Conservation (phyloP, 23 tunicate species). For the Phallusia fumigata region DNA sequence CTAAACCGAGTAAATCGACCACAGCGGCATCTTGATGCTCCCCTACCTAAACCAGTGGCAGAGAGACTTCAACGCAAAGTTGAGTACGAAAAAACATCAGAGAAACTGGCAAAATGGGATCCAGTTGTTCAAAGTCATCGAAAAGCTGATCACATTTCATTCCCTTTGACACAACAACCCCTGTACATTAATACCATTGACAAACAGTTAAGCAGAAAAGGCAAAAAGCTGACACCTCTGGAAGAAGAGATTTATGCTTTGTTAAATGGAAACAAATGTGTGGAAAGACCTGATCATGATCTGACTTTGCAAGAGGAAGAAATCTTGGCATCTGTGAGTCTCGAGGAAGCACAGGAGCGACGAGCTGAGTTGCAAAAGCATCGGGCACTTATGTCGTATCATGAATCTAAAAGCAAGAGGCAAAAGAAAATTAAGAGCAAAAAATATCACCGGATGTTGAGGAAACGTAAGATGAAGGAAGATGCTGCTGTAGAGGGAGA, state of each 20-base stretch:
- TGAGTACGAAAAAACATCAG: conserved; percentile 58
- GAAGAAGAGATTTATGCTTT: conserved; percentile 78
- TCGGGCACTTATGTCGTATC: conserved; percentile 73
- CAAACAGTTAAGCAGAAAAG: conserved; percentile 26
- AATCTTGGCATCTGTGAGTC: conserved; percentile 53
- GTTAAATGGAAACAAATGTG: conserved; percentile 63
- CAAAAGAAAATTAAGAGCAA: conserved; percentile 74
- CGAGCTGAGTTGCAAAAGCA: conserved; percentile 75
- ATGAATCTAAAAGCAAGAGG: conserved; percentile 70
- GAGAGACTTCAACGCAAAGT: conserved; percentile 70
- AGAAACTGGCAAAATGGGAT: conserved; percentile 63
- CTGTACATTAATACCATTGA: conserved; percentile 53
- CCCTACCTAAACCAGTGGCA: conserved; percentile 57
- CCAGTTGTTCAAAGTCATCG: conserved; percentile 67
- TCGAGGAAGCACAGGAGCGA: conserved; percentile 65
- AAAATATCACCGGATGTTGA: conserved; percentile 47
- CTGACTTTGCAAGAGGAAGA: conserved; percentile 62
- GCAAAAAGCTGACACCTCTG: conserved; percentile 55
- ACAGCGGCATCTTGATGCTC: conserved; percentile 36
- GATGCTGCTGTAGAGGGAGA: conserved; percentile 19
- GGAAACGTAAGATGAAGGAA: conserved; percentile 51
- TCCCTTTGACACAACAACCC: conserved; percentile 72
- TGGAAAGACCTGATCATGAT: conserved; percentile 57
- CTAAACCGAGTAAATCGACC: conserved; percentile 28
- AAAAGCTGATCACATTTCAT: conserved; percentile 69